Evolutionary conservation across 2,888 invertebrate species (phyloP), one percentile per base, ranked within the genome.

Genomic region (Muscina levida): DNA sequence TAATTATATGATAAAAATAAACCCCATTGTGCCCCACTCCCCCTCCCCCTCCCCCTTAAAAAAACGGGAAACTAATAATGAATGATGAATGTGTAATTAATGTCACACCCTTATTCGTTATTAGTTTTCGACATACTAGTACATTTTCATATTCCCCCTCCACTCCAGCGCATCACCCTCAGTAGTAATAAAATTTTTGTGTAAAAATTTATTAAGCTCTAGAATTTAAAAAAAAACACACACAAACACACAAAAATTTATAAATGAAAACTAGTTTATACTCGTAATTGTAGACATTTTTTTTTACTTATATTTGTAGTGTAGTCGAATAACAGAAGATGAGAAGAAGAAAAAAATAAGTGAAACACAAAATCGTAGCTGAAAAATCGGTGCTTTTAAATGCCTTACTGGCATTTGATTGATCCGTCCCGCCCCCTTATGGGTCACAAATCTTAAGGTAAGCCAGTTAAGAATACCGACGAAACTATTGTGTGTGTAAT

Each of bases 361-460:
- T 31, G 79, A 83, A 79, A 83, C 80, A 79, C 84, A 78, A 85
- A 84, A 89, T 88, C 88, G 88, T 90, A 91, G 90, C 90, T 90
- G 90, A 90, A 90, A 62, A 89, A 90, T 90, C 90, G 90, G 90
- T 90, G 90, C 90, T 90, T 90, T 90, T 90, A 89, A 88, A 89
- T 22, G 42, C 91, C 86, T 90, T 31, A 89, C 88, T 89, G 89
- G 87, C 89, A 90, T 90, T 90, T 90, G 90, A 88, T 22, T 31
- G 4, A n/a, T n/a, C n/a, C n/a, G n/a, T n/a, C n/a, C n/a, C n/a
- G n/a, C n/a, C n/a, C n/a, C n/a, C n/a, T n/a, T n/a, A n/a, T n/a
- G n/a, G n/a, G n/a, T n/a, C n/a, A n/a, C n/a, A n/a, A n/a, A n/a
- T n/a, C n/a, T n/a, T n/a, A n/a, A n/a, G n/a, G n/a, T n/a, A n/a